phyloP scores from a whole-genome alignment of 2,113 vertebrate species.

The Rhabdomys dilectus region DNA sequence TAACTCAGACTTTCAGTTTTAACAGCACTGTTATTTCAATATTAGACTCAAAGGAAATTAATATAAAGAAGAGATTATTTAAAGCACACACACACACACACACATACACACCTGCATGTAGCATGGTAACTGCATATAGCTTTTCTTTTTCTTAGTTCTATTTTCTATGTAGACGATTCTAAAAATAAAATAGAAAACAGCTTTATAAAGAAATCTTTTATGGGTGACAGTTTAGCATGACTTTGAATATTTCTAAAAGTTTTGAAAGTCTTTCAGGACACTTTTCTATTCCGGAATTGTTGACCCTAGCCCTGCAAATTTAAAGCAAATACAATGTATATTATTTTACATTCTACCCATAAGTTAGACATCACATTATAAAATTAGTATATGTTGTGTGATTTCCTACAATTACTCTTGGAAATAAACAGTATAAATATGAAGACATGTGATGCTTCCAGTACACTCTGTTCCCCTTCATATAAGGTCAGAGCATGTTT shows the following conservation, averaged over 20 bases:
- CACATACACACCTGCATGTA: not conserved
- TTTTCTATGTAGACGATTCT: not conserved
- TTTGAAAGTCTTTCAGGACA: not conserved
- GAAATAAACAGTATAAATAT: not conserved
- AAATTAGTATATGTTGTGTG: not conserved
- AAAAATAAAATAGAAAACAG: not conserved
- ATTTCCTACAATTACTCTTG: not conserved
- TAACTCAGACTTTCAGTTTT: not conserved
- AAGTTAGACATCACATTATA: not conserved
- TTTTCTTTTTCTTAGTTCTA: not conserved
- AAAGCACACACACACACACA: not conserved
- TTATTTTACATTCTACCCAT: not conserved
- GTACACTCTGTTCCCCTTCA: no score
- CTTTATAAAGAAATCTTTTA: not conserved
- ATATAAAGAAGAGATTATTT: not conserved
- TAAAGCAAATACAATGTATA: not conserved
- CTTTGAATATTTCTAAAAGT: not conserved
- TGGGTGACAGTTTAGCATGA: not conserved
- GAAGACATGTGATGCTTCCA: not conserved
- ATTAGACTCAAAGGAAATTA: not conserved
- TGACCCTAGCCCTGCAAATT: not conserved
- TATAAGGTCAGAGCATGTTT: not conserved
- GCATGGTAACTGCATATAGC: not conserved
- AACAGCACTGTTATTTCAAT: not conserved
- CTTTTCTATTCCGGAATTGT: not conserved